A percentile compares a stretch with the other conserved stretches of the same genome.
These are phyloP conservation scores for Ophioderma brevispina DNA, from an alignment of 35 echinoderm and acorn worm genomes.

Conservation along the genomic window DNA sequence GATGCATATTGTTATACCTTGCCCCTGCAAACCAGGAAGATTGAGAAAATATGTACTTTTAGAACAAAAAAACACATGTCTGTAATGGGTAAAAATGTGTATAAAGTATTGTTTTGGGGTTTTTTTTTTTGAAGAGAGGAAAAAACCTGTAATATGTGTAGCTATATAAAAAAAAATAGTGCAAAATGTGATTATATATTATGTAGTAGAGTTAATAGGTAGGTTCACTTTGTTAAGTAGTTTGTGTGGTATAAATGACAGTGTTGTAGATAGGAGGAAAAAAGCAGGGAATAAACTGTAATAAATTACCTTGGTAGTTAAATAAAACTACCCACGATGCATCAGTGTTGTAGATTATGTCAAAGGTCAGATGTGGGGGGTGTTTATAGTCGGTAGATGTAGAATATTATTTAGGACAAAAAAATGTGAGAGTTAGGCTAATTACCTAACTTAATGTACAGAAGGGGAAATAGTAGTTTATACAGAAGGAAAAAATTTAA, in stretches of 20 bases:
- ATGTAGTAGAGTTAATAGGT: constrained; percentile 4
- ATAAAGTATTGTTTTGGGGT: not conserved
- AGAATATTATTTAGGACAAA: not conserved
- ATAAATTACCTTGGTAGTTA: not conserved
- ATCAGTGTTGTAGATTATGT: constrained; percentile 3
- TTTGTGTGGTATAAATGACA: not conserved
- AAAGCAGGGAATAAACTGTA: not conserved
- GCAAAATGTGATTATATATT: constrained; percentile 11
- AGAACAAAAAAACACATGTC: constrained; percentile 13
- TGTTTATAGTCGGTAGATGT: not conserved
- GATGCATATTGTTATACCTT: not conserved
- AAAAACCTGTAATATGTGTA: not conserved
- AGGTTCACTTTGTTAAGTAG: not conserved
- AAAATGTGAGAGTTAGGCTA: not conserved
- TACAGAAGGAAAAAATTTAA: not conserved
- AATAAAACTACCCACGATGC: not conserved
- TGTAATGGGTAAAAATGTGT: not conserved
- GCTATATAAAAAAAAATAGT: constrained; percentile 15
- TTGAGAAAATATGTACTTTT: not conserved
- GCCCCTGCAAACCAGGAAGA: not conserved
- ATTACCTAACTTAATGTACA: not conserved
- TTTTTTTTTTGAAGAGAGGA: not conserved
- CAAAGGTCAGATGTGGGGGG: not conserved
- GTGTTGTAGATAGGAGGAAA: not conserved
- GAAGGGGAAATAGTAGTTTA: not conserved